These are phyloP conservation scores for Microchrysa polita DNA, from an alignment of 2,888 invertebrate species.

Conservation along the genomic window DNA sequence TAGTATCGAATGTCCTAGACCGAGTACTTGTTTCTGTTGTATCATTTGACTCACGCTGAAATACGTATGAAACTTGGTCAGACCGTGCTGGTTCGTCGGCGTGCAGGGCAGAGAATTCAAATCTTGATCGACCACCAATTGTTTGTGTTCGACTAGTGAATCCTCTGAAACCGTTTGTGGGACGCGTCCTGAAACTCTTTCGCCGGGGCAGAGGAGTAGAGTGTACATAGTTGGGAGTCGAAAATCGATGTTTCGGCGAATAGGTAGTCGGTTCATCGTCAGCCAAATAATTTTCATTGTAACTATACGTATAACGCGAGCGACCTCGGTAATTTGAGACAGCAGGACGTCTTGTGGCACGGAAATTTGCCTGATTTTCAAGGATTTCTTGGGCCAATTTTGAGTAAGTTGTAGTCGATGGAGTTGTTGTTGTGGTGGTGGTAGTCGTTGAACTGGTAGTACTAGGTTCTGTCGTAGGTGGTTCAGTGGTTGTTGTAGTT, in stretches of 20 bases:
- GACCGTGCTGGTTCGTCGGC: conserved; percentile 39
- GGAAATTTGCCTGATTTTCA: conserved; percentile 50
- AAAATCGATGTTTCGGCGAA: conserved; percentile 58
- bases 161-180: background rate
- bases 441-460: conserved; percentile 45
- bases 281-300: conserved; percentile 55
- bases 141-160: conserved; percentile 27
- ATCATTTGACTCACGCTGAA: conserved; percentile 12
- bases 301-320: conserved; percentile 61
- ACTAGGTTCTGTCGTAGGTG: conserved; percentile 34
- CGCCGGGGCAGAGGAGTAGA: conserved; percentile 23
- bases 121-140: conserved; percentile 31
- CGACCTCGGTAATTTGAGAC: conserved; percentile 56
- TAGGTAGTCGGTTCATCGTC: conserved; percentile 61
- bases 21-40: background rate
- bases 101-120: conserved; percentile 47
- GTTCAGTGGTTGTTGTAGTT: conserved; percentile 14
- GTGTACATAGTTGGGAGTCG: conserved; percentile 49
- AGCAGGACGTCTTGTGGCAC: conserved; percentile 32
- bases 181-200: conserved; percentile 1
- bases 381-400: conserved; percentile 50
- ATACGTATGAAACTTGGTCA: conserved; percentile 2
- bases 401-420: conserved; percentile 55
- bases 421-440: conserved; percentile 51
- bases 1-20: background rate